These are phyloP conservation scores for Cyanoderma ruficeps DNA, from an alignment of 2,113 vertebrate species.

Conservation along the genomic window DNA sequence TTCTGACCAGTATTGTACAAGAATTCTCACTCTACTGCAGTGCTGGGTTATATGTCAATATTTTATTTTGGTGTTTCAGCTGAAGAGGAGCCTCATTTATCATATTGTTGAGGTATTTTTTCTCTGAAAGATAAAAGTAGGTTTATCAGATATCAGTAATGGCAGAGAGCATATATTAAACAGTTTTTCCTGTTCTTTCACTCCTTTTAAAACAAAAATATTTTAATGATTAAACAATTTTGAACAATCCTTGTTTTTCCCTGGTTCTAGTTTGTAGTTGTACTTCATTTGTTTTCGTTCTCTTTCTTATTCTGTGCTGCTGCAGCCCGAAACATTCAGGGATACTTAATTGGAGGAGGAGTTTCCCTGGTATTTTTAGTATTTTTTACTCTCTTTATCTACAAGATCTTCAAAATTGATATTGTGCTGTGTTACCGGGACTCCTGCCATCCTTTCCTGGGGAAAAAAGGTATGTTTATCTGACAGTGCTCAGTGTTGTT, in stretches of 20 bases:
- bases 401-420: conserved; percentile 86
- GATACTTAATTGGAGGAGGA: conserved; percentile 74
- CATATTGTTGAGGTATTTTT: background rate
- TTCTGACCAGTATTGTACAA: background rate
- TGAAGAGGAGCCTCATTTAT: background rate
- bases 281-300: background rate
- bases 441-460: conserved; percentile 75
- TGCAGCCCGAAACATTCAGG: conserved; percentile 74
- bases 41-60: background rate
- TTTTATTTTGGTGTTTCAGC: background rate
- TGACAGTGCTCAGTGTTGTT: background rate
- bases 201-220: background rate
- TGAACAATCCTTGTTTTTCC: background rate
- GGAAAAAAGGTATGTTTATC: conserved; percentile 76
- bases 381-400: conserved; percentile 66
- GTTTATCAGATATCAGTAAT: background rate
- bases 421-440: conserved; percentile 87
- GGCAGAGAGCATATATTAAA: background rate
- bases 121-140: background rate
- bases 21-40: background rate
- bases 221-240: background rate
- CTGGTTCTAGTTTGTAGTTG: background rate
- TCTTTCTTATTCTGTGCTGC: background rate
- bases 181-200: background rate
- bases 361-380: conserved; percentile 68